A percentile compares a stretch with the other conserved stretches of the same genome.
Conservation (phyloP, 2,797 vertebrate genomes). For the Odontamblyopus rebecca region DNA sequence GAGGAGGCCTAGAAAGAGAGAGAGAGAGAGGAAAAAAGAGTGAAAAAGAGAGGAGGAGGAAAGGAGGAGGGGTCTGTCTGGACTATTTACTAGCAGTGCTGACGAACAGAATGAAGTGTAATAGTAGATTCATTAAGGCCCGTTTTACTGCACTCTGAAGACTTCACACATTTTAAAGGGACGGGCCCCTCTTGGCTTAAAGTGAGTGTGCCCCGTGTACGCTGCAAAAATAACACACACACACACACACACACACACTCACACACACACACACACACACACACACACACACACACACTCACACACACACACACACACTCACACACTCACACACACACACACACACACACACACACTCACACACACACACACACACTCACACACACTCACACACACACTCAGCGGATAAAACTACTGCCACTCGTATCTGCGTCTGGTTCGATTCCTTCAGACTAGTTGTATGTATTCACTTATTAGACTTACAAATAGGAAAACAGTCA, state of each 20-base stretch:
- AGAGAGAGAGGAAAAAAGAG: constrained; percentile 47
- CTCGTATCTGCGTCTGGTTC: no score
- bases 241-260: neutral
- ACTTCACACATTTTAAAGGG: constrained; percentile 38
- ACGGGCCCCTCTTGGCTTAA: constrained; percentile 2
- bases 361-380: no score
- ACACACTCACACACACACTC: no score
- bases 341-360: neutral
- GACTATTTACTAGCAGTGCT: constrained; percentile 34
- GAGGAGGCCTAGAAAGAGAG: neutral
- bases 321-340: neutral
- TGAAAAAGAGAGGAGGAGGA: neutral
- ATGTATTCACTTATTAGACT: no score
- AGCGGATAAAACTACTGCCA: no score
- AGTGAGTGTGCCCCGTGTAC: constrained; percentile 1
- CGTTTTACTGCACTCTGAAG: constrained; percentile 35
- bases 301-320: no score
- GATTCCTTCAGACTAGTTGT: no score
- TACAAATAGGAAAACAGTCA: no score
- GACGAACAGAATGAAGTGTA: constrained; percentile 36
- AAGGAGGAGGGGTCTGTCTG: constrained; percentile 18
- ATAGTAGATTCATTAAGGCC: constrained; percentile 31
- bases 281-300: neutral
- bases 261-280: no score
- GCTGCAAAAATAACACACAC: neutral